A percentile compares a stretch with the other conserved stretches of the same genome.
These are phyloP conservation scores for Bagarius yarrelli DNA, from an alignment of 2,113 vertebrate species.

Conservation along the genomic window DNA sequence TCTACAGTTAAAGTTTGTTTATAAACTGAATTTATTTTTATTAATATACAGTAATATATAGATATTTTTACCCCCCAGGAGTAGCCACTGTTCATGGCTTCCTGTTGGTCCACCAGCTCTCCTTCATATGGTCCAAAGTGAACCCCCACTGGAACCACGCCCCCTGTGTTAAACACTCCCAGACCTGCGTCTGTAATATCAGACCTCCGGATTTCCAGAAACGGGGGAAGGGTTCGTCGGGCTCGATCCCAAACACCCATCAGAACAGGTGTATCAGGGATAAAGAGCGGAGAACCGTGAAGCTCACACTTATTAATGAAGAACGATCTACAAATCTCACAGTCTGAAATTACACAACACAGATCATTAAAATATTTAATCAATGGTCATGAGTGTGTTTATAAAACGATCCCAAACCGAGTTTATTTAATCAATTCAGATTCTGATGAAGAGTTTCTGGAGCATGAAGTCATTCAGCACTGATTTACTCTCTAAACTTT, in stretches of 20 bases:
- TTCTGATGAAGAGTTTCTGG: too few species aligned
- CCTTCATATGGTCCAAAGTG: constrained; percentile 15
- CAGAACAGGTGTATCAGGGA: constrained; percentile 7
- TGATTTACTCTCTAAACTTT: too few species aligned
- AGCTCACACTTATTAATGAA: constrained; percentile 24
- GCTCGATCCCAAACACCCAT: constrained; percentile 11
- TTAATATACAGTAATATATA: background rate
- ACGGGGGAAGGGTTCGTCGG: constrained; percentile 4
- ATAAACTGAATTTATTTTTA: too few species aligned
- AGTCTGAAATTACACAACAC: background rate
- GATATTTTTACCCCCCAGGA: background rate
- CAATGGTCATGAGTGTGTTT: background rate
- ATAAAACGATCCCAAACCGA: too few species aligned
- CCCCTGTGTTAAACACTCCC: constrained; percentile 15
- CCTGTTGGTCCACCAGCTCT: constrained; percentile 12
- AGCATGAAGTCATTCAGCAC: too few species aligned
- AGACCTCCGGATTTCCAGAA: constrained; percentile 12
- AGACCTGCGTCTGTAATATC: constrained; percentile 11
- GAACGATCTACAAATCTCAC: constrained; percentile 12
- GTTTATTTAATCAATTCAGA: too few species aligned
- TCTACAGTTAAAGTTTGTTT: too few species aligned
- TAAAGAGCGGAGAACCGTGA: background rate
- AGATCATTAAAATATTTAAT: background rate
- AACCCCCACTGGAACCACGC: background rate
- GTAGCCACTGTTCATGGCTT: constrained; percentile 11